Percentiles rank a stretch among this genome's conserved stretches.
Evolutionary conservation across 2,888 invertebrate genomes (phyloP).

Genomic region (Muscina levida): DNA sequence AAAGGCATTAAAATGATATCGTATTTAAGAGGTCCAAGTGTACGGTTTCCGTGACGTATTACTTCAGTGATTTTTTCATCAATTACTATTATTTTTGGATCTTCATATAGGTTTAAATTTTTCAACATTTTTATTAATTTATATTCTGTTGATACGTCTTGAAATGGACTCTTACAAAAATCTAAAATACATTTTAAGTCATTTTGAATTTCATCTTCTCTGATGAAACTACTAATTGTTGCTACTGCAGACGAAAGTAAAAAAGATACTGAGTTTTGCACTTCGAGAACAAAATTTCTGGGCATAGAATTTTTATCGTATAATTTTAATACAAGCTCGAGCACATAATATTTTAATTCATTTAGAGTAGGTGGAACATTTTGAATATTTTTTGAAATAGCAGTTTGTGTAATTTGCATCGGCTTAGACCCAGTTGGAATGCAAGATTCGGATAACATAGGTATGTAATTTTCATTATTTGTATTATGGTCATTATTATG

Average conservation of each 20-base stretch:
- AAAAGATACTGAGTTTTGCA: constrained; percentile 13
- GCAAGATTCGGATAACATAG: background rate
- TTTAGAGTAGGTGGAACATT: background rate
- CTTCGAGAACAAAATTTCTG: constrained; percentile 36
- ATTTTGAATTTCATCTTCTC: constrained; percentile 20
- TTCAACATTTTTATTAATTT: constrained; percentile 43
- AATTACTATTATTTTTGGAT: constrained; percentile 40
- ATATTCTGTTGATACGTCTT: constrained; percentile 46
- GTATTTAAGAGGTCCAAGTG: constrained; percentile 31
- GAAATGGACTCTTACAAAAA: constrained; percentile 45
- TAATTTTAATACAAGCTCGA: constrained; percentile 28
- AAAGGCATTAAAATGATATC: constrained; percentile 41
- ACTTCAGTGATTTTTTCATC: constrained; percentile 33
- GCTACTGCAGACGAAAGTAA: constrained; percentile 21
- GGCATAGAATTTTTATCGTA: constrained; percentile 37
- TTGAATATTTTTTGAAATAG: constrained; percentile 24
- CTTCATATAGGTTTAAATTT: constrained; percentile 31
- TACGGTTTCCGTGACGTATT: constrained; percentile 36
- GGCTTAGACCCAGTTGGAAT: background rate
- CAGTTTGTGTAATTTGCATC: background rate
- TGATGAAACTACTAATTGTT: constrained; percentile 1
- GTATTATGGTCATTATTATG: constrained; percentile 14
- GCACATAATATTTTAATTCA: constrained; percentile 26
- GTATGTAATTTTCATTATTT: background rate
- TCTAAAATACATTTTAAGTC: constrained; percentile 37